Evolutionary conservation across 2,797 vertebrate genomes (phyloP).

Genomic region (Microctenopoma lineatum): DNA sequence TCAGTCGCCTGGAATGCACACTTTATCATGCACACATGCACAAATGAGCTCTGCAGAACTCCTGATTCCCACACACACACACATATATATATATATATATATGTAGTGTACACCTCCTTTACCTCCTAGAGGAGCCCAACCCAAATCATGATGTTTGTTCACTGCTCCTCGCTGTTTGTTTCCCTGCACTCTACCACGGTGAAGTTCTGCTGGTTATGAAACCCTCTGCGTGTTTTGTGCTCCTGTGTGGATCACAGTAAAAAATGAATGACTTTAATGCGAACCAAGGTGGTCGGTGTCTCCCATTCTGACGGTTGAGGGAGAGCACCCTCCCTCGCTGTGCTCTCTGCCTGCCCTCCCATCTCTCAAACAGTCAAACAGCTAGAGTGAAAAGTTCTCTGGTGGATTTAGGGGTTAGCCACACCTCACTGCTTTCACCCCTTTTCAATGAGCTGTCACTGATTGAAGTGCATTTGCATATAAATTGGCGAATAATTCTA

Average conservation of each 20-base stretch:
- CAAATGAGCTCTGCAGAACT: slow-evolving; percentile 35
- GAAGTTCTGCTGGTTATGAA: slow-evolving; percentile 35
- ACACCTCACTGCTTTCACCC: slow-evolving; percentile 67
- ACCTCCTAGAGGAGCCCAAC: slow-evolving; percentile 32
- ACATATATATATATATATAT: not conserved
- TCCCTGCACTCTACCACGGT: slow-evolving; percentile 18
- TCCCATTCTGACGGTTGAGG: not conserved
- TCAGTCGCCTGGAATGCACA: slow-evolving; percentile 59
- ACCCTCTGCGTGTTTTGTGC: slow-evolving; percentile 17
- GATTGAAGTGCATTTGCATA: slow-evolving; percentile 84
- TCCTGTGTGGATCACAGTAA: slow-evolving; percentile 7
- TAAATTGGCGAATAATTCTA: slow-evolving; percentile 81
- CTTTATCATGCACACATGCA: slow-evolving; percentile 52
- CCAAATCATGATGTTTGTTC: slow-evolving; percentile 54
- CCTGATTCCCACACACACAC: slow-evolving; percentile 4
- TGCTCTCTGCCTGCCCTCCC: slow-evolving; percentile 34
- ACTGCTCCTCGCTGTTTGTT: slow-evolving; percentile 54
- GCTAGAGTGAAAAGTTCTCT: slow-evolving; percentile 23
- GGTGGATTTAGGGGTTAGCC: slow-evolving; percentile 63
- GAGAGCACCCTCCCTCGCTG: not conserved
- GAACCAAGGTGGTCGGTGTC: not conserved
- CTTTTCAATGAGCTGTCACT: slow-evolving; percentile 67
- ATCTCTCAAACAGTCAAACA: slow-evolving; percentile 34
- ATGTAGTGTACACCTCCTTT: slow-evolving; percentile 4
- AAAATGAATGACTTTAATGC: slow-evolving; percentile 5